Conservation (phyloP, 2,797 vertebrate genomes). For the Apodemus agrarius region DNA sequence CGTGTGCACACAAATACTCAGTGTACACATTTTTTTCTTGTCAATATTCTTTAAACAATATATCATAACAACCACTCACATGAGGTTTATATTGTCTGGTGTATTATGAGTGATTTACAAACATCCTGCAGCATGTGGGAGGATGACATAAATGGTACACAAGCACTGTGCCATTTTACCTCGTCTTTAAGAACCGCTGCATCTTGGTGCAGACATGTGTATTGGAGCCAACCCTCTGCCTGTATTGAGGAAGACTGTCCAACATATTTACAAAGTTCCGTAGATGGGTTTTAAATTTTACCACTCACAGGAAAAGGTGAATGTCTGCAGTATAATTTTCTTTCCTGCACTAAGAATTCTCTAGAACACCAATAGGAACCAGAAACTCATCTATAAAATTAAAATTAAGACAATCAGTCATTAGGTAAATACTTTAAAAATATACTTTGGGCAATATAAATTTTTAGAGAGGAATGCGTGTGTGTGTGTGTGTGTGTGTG, state of each 20-base stretch:
- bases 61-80: not conserved
- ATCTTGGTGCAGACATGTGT: not conserved
- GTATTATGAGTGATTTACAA: not conserved
- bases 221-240: not conserved
- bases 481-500: too few relatives aligned
- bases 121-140: not conserved
- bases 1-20: not conserved
- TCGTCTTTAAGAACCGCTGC: not conserved
- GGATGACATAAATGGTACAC: not conserved
- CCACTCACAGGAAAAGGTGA: not conserved
- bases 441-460: not conserved
- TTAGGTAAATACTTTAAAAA: not conserved
- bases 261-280: not conserved
- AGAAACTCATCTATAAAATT: not conserved
- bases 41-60: not conserved
- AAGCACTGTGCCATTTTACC: not conserved
- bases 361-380: not conserved
- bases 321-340: not conserved
- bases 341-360: not conserved
- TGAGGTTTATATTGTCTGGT: not conserved
- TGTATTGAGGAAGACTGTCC: not conserved
- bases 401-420: conserved; percentile 28
- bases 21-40: not conserved
- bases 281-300: not conserved
- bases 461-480: not conserved